phyloP scores from a whole-genome alignment of 2,888 invertebrate genomes.

The Himalopsyche anomala region DNA sequence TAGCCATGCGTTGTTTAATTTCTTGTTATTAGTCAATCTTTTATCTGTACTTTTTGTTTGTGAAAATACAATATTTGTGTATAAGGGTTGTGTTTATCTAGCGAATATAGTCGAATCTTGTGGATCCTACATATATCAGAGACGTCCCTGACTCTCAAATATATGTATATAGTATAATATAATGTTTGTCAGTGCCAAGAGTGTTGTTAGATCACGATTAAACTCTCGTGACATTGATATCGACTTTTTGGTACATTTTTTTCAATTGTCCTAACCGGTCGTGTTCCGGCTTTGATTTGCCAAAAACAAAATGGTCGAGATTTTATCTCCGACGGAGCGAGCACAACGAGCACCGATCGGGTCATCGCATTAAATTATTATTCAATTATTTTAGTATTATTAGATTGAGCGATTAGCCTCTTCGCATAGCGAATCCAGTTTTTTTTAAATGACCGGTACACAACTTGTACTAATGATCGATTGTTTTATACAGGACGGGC shows the following conservation, averaged over 20 bases:
- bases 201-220: slow-evolving; percentile 48
- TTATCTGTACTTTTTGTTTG: too few species aligned
- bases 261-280: slow-evolving; percentile 59
- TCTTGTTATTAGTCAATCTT: too few species aligned
- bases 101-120: too few species aligned
- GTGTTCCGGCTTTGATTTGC: slow-evolving; percentile 55
- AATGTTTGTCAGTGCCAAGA: slow-evolving; percentile 13
- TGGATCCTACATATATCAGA: too few species aligned
- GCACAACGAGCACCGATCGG: background rate
- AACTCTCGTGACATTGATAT: slow-evolving; percentile 54
- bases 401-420: slow-evolving; percentile 21
- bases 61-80: too few species aligned
- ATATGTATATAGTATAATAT: background rate
- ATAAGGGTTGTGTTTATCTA: too few species aligned
- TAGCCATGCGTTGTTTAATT: too few species aligned
- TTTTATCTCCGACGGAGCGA: background rate
- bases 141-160: background rate
- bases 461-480: too few species aligned
- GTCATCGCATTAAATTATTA: slow-evolving; percentile 26
- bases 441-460: background rate
- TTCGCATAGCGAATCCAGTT: background rate
- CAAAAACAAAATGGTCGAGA: slow-evolving; percentile 15
- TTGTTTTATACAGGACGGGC: background rate
- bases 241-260: slow-evolving; percentile 52
- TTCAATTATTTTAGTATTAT: slow-evolving; percentile 27